A percentile compares a stretch with the other conserved stretches of the same genome.
phyloP scores from a whole-genome alignment of 2,888 invertebrate genomes.

The Urechis unicinctus region DNA sequence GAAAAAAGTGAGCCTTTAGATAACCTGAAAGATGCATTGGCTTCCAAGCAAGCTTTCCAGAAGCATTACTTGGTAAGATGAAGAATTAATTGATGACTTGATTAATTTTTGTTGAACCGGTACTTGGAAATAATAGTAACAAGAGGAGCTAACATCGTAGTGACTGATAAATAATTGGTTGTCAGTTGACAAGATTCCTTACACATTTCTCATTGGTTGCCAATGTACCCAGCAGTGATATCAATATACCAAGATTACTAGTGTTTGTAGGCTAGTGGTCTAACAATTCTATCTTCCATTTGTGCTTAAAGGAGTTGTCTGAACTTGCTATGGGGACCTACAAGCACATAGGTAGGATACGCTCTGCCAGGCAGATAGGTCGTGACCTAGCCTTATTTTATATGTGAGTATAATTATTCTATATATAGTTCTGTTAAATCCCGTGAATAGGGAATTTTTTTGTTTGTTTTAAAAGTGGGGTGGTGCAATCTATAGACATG shows the following conservation, averaged over 20 bases:
- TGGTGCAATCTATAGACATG: no score
- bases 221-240: no score
- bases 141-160: no score
- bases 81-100: neutral
- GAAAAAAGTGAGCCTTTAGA: conserved; percentile 60
- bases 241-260: no score
- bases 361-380: conserved; percentile 83
- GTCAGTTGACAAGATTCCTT: no score
- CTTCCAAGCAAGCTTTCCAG: conserved; percentile 81
- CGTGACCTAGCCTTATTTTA: conserved; percentile 86
- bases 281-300: no score
- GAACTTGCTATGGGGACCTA: conserved; percentile 94
- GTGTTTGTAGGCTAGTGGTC: no score
- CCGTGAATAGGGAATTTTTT: neutral
- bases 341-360: conserved; percentile 79
- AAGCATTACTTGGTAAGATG: conserved; percentile 71
- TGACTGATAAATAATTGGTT: no score
- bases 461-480: neutral
- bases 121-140: no score
- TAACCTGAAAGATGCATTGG: conserved; percentile 80
- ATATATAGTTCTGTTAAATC: neutral
- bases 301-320: conserved; percentile 64
- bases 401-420: conserved; percentile 58
- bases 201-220: no score
- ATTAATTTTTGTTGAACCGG: no score